Evolutionary conservation across 2,113 vertebrate species (phyloP).

Genomic region (Mesocricetus auratus): DNA sequence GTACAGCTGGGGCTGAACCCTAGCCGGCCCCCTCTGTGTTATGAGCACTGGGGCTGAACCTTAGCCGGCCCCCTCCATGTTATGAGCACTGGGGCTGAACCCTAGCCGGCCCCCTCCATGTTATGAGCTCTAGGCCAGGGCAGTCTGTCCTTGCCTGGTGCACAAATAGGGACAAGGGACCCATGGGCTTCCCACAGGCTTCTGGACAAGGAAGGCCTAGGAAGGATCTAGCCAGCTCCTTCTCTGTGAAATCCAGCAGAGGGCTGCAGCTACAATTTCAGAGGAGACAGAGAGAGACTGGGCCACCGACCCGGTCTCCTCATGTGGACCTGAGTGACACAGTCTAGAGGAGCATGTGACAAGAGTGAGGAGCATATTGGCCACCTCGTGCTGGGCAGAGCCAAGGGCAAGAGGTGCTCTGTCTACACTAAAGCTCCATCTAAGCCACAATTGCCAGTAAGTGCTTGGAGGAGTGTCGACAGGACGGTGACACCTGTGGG

Average conservation of each 20-base stretch:
- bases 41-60: neutral
- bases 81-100: neutral
- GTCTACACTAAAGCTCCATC: neutral
- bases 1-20: neutral
- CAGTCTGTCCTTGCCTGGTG: neutral
- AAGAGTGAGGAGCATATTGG: neutral
- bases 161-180: neutral
- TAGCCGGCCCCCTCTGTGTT: neutral
- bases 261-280: neutral
- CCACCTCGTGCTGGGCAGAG: neutral
- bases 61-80: neutral
- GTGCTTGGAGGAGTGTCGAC: accelerated
- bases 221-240: neutral
- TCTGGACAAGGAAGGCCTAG: neutral
- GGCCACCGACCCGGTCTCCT: neutral
- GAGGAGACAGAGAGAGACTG: neutral
- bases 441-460: neutral
- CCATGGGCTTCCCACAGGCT: neutral
- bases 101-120: neutral
- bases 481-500: accelerated
- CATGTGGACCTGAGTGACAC: no score
- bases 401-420: neutral
- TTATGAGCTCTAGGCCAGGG: neutral
- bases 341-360: neutral
- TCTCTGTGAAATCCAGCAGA: neutral